phyloP scores from a whole-genome alignment of 2,797 vertebrate genomes.

The Poeciliopsis infans region DNA sequence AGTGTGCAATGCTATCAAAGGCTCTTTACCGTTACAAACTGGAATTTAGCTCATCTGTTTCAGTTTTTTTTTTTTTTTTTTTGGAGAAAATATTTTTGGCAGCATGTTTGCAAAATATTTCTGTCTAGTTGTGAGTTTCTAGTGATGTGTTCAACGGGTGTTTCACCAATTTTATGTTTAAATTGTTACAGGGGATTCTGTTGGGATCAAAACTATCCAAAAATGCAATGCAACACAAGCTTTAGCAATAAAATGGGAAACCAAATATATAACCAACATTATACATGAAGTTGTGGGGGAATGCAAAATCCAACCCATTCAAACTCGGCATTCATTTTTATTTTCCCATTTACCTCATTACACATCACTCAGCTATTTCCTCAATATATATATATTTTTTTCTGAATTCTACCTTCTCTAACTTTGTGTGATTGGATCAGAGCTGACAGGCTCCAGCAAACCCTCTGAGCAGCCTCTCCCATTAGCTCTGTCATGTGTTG shows the following conservation, averaged over 20 bases:
- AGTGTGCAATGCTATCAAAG: neutral
- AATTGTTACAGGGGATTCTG: conserved; percentile 13
- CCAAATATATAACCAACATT: neutral
- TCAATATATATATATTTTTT: conserved; percentile 1
- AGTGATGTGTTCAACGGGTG: neutral
- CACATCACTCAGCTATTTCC: conserved; percentile 8
- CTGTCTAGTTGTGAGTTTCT: conserved; percentile 28
- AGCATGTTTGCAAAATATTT: conserved; percentile 20
- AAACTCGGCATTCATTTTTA: neutral
- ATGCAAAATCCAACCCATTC: neutral
- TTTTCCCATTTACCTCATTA: neutral
- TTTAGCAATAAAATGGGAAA: neutral
- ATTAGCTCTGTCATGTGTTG: conserved; percentile 61
- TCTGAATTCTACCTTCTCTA: neutral
- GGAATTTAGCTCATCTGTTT: neutral
- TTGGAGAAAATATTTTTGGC: conserved; percentile 4
- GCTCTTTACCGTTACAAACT: neutral
- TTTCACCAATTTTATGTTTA: neutral
- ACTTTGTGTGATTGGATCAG: conserved; percentile 50
- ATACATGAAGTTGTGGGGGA: neutral
- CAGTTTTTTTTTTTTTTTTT: neutral
- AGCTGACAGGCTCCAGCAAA: conserved; percentile 56
- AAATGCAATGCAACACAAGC: neutral
- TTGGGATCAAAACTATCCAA: conserved; percentile 1
- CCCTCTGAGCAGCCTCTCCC: conserved; percentile 41